These are phyloP conservation scores for Acipenser transmontanus DNA, from an alignment of 2,797 vertebrate genomes.

Conservation along the genomic window DNA sequence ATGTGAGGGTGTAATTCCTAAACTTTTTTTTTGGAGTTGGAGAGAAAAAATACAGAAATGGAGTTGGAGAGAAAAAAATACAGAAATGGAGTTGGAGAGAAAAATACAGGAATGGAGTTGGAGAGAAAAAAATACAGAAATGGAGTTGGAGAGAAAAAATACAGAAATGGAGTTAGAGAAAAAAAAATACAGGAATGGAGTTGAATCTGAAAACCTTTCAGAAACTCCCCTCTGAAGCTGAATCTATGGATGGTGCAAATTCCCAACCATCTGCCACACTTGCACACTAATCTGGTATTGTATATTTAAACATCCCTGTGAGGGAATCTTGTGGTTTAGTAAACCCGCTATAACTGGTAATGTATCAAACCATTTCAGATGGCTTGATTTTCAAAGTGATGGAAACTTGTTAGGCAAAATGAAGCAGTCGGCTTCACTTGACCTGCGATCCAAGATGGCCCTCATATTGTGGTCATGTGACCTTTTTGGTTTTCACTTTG, in stretches of 20 bases:
- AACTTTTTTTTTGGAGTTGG: conserved; percentile 32
- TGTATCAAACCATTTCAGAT: neutral
- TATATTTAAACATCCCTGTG: neutral
- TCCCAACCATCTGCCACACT: conserved; percentile 6
- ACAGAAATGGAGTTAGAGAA: conserved; percentile 37
- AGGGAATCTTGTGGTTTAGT: neutral
- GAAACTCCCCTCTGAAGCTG: neutral
- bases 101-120: conserved; percentile 40
- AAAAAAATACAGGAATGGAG: conserved; percentile 43
- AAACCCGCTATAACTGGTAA: too few species aligned
- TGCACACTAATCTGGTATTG: neutral
- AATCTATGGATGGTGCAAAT: conserved; percentile 19
- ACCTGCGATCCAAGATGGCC: too few species aligned
- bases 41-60: conserved; percentile 40
- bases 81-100: conserved; percentile 42
- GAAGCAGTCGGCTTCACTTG: too few species aligned
- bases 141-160: conserved; percentile 40
- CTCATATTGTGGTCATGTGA: too few species aligned
- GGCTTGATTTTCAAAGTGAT: too few species aligned
- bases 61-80: conserved; percentile 27
- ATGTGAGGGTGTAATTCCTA: neutral
- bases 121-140: conserved; percentile 18
- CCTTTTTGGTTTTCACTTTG: too few species aligned
- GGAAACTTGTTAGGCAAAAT: neutral
- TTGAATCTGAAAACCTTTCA: neutral